Percentiles rank a stretch among this genome's conserved stretches.
Conservation (phyloP, 2,797 vertebrate species). For the Gambelia wislizenii region DNA sequence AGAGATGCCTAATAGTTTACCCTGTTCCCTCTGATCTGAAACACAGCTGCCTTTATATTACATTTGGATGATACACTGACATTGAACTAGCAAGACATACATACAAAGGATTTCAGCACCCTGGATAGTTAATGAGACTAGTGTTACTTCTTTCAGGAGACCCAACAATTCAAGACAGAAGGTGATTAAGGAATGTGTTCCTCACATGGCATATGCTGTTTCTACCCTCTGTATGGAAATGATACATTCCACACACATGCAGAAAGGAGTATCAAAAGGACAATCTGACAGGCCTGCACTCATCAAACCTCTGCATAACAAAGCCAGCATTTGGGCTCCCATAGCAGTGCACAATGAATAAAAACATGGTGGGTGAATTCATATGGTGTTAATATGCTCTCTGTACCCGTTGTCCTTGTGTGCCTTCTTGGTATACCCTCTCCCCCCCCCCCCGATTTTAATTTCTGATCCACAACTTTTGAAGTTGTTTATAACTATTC, state of each 20-base stretch:
- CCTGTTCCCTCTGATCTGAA: neutral
- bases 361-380: no score
- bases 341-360: no score
- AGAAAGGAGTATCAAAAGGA: neutral
- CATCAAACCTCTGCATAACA: neutral
- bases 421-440: no score
- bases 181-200: neutral
- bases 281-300: neutral
- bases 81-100: neutral
- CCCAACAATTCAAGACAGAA: neutral
- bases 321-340: neutral
- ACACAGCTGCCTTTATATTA: neutral
- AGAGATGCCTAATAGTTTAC: neutral
- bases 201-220: neutral
- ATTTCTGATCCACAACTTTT: no score
- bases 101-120: constrained; percentile 70
- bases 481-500: no score
- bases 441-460: no score
- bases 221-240: neutral
- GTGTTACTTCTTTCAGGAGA: neutral
- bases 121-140: constrained; percentile 69
- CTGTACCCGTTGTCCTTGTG: no score
- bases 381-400: no score
- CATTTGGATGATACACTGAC: neutral
- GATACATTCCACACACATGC: neutral